Evolutionary conservation across 2,888 invertebrate species (phyloP).

Genomic region (Brenthis hecate): DNA sequence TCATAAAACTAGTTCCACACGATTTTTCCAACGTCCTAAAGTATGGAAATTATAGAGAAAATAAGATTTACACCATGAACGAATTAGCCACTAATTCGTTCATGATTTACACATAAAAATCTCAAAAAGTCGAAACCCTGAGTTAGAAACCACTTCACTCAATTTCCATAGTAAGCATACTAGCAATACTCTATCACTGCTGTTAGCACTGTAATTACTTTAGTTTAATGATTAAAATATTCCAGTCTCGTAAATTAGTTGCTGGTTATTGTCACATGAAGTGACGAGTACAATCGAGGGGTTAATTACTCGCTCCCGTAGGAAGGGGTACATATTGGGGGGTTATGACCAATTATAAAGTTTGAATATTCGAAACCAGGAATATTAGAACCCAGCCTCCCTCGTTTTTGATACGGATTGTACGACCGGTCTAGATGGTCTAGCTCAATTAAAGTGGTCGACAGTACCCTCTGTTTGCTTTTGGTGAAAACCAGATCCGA

Average conservation of each 20-base stretch:
- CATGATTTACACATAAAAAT: no score
- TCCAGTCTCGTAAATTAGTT: constrained; percentile 28
- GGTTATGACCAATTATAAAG: constrained; percentile 78
- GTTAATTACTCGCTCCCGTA: constrained; percentile 66
- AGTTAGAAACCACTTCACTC: no score
- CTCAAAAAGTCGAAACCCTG: no score
- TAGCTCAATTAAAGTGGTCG: constrained; percentile 25
- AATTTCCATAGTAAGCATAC: no score
- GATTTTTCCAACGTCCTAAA: no score
- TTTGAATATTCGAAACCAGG: constrained; percentile 59
- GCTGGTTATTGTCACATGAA: constrained; percentile 47
- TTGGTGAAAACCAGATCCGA: constrained; percentile 69
- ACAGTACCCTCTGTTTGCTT: constrained; percentile 59
- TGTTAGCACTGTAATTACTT: constrained; percentile 2
- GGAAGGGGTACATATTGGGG: constrained; percentile 64
- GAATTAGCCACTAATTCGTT: no score
- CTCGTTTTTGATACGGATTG: constrained; percentile 22
- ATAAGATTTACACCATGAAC: no score
- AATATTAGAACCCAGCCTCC: constrained; percentile 43
- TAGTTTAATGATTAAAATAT: constrained; percentile 13
- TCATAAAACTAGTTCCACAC: no score
- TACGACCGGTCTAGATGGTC: constrained; percentile 7
- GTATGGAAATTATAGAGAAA: no score
- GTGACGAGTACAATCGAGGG: constrained; percentile 55
- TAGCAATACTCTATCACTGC: no score